Percentiles rank a stretch among this genome's conserved stretches.
Conservation (phyloP, 2,888 invertebrate genomes). For the Selenia dentaria region DNA sequence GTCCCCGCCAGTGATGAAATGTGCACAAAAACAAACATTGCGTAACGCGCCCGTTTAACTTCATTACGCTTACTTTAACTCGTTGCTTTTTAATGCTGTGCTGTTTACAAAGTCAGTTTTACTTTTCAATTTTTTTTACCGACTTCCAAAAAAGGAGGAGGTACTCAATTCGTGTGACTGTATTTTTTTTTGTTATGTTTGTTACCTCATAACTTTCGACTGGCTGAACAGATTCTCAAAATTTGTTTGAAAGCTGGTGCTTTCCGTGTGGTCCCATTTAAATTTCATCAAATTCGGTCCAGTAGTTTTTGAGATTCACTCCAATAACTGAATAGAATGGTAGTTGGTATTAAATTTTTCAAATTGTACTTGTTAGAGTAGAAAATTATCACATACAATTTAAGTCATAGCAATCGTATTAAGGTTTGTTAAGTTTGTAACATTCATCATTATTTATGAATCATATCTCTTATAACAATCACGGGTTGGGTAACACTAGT, state of each 20-base stretch:
- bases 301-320: no score
- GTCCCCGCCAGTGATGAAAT: conserved; percentile 65
- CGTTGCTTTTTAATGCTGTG: conserved; percentile 11
- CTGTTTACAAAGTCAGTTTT: conserved; percentile 5
- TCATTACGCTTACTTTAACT: conserved; percentile 38
- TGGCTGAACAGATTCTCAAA: no score
- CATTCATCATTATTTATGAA: conserved; percentile 30
- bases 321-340: no score
- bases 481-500: conserved; percentile 30
- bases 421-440: conserved; percentile 5
- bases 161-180: no score
- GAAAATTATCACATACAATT: not conserved
- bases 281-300: no score
- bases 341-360: no score
- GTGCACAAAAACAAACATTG: conserved; percentile 64
- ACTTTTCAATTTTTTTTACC: no score
- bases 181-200: no score
- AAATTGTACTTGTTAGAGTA: not conserved
- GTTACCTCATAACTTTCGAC: no score
- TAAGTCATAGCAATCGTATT: not conserved
- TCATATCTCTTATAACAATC: conserved; percentile 29
- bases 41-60: conserved; percentile 46
- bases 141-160: no score
- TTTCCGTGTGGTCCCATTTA: no score
- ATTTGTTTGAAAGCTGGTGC: no score